A percentile compares a stretch with the other conserved stretches of the same genome.
phyloP scores from a whole-genome alignment of 1,140 invertebrate species.

The Goniozus legneri region DNA sequence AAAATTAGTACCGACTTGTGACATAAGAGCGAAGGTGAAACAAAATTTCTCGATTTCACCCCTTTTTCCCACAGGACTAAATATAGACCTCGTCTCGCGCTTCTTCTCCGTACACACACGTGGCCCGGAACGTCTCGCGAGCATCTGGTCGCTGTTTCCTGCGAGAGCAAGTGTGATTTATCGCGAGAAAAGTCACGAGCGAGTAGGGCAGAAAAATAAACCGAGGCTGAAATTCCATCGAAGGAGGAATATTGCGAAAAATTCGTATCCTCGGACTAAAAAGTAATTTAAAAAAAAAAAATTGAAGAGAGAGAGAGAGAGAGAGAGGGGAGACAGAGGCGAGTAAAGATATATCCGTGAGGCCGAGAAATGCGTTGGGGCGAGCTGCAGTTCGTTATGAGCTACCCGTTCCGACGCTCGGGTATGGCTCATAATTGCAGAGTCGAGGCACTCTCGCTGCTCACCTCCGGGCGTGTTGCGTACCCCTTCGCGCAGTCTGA shows the following conservation, averaged over 20 bases:
- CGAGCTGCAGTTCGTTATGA: constrained; percentile 54
- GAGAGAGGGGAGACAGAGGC: constrained; percentile 19
- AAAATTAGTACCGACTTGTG: no score
- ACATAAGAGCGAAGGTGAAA: no score
- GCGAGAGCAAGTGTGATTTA: no score
- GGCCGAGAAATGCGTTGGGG: constrained; percentile 47
- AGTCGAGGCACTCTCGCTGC: constrained; percentile 33
- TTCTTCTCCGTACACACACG: constrained; percentile 17
- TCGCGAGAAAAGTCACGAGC: not conserved
- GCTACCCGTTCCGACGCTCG: constrained; percentile 39
- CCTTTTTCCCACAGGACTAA: constrained; percentile 45
- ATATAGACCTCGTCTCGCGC: constrained; percentile 36
- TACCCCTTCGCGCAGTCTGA: constrained; percentile 29
- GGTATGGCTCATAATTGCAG: constrained; percentile 54
- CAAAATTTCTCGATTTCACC: no score
- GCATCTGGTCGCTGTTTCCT: constrained; percentile 31
- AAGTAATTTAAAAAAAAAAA: no score
- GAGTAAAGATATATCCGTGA: constrained; percentile 45
- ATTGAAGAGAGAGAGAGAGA: not conserved
- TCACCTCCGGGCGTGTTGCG: constrained; percentile 44
- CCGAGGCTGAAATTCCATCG: no score
- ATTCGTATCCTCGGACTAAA: no score
- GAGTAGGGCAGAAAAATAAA: not conserved
- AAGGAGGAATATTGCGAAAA: no score
- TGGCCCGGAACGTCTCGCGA: constrained; percentile 19